These are phyloP conservation scores for Xiphias gladius DNA, from an alignment of 2,113 vertebrate species.

Conservation along the genomic window DNA sequence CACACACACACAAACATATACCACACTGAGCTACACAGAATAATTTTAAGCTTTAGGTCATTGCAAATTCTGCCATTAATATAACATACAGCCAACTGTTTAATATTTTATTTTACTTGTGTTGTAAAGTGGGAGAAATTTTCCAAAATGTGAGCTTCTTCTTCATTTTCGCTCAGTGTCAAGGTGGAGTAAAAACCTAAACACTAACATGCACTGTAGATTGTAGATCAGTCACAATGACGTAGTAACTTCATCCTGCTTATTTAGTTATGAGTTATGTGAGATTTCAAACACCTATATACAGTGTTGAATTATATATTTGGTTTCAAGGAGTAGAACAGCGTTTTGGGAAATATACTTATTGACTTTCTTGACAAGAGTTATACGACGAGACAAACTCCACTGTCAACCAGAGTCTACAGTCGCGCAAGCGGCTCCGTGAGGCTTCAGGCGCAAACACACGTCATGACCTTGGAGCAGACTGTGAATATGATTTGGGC, in stretches of 20 bases:
- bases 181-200: background rate
- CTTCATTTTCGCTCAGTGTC: background rate
- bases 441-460: too few relatives aligned
- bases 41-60: background rate
- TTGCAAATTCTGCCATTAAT: slow-evolving; percentile 12
- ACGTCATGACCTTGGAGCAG: too few relatives aligned
- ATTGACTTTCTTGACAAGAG: too few relatives aligned
- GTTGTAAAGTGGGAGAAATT: background rate
- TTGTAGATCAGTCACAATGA: background rate
- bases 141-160: background rate
- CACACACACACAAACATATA: background rate
- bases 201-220: background rate
- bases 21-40: background rate
- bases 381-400: too few relatives aligned
- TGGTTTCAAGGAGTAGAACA: too few relatives aligned
- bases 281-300: too few relatives aligned
- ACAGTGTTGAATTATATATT: too few relatives aligned
- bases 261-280: too few relatives aligned
- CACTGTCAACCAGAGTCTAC: too few relatives aligned
- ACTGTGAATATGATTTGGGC: too few relatives aligned
- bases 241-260: background rate
- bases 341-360: background rate
- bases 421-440: too few relatives aligned
- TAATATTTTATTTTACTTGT: background rate
- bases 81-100: slow-evolving; percentile 1